These are phyloP conservation scores for Nipponacmea schrenckii DNA, from an alignment of 2,888 invertebrate genomes.

Conservation along the genomic window DNA sequence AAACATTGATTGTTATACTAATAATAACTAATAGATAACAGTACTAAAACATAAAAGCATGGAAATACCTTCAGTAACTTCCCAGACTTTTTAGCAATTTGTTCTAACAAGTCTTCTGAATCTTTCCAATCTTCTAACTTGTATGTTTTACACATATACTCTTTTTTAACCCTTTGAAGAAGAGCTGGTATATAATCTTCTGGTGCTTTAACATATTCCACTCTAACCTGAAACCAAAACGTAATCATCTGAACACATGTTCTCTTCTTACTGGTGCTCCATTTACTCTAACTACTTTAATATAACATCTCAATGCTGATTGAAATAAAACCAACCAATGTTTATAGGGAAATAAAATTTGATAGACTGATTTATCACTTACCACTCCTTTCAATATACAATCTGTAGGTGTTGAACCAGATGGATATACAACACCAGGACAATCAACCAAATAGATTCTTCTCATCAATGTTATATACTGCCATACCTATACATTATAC, in stretches of 20 bases:
- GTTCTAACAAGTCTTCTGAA: conserved; percentile 88
- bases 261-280: background rate
- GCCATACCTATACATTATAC: conserved; percentile 81
- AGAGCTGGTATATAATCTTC: conserved; percentile 93
- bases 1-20: too few species aligned
- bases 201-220: conserved; percentile 91
- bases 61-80: conserved; percentile 84
- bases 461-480: conserved; percentile 97
- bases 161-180: conserved; percentile 85
- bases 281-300: too few species aligned
- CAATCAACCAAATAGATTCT: conserved; percentile 98
- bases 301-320: too few species aligned
- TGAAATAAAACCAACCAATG: too few species aligned
- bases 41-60: too few species aligned
- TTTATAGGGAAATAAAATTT: too few species aligned
- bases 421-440: conserved; percentile 97
- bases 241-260: background rate
- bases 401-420: conserved; percentile 87
- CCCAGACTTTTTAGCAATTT: conserved; percentile 86
- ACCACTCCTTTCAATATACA: conserved; percentile 96
- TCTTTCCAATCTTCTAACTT: conserved; percentile 80
- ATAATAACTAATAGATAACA: too few species aligned
- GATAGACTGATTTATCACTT: conserved; percentile 39
- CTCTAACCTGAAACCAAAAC: conserved; percentile 75
- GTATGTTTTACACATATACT: conserved; percentile 91